A percentile compares a stretch with the other conserved stretches of the same genome.
These are phyloP conservation scores for Aleiodes alternator DNA, from an alignment of 2,888 invertebrate species.

Conservation along the genomic window DNA sequence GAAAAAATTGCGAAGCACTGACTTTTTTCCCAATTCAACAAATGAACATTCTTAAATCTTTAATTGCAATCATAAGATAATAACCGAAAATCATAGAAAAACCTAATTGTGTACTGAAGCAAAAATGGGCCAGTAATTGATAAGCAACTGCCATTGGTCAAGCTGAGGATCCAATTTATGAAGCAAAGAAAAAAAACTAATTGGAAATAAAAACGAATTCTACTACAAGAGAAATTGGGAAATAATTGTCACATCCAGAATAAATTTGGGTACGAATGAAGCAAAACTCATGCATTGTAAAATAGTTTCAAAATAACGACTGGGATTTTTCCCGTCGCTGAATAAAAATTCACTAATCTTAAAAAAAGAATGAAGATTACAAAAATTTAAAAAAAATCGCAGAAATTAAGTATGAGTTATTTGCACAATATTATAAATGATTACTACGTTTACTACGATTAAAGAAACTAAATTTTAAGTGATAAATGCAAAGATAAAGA, in stretches of 20 bases:
- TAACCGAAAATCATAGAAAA: constrained; percentile 53
- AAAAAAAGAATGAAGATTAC: not conserved
- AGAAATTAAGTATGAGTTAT: constrained; percentile 69
- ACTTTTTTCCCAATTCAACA: constrained; percentile 28
- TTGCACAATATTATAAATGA: constrained; percentile 73
- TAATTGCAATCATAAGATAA: constrained; percentile 54
- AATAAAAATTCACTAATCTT: constrained; percentile 67
- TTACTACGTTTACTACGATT: constrained; percentile 71
- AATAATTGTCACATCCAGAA: not conserved
- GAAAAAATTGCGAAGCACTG: not conserved
- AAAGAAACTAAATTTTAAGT: constrained; percentile 64
- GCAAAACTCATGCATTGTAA: constrained; percentile 12
- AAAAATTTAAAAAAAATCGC: constrained; percentile 53
- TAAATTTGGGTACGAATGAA: constrained; percentile 7
- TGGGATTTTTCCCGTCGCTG: constrained; percentile 61
- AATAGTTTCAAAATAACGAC: constrained; percentile 39
- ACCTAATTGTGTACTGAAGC: constrained; percentile 58
- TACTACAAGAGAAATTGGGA: constrained; percentile 6
- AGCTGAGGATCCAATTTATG: constrained; percentile 69
- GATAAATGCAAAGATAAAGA: constrained; percentile 63
- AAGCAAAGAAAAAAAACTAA: constrained; percentile 41
- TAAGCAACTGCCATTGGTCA: constrained; percentile 73
- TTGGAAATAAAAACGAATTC: constrained; percentile 24
- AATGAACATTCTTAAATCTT: constrained; percentile 43
- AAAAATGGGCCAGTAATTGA: constrained; percentile 69